Percentiles rank a stretch among this genome's conserved stretches.
phyloP scores from a whole-genome alignment of 2,888 invertebrate species.

The Buathra laborator region DNA sequence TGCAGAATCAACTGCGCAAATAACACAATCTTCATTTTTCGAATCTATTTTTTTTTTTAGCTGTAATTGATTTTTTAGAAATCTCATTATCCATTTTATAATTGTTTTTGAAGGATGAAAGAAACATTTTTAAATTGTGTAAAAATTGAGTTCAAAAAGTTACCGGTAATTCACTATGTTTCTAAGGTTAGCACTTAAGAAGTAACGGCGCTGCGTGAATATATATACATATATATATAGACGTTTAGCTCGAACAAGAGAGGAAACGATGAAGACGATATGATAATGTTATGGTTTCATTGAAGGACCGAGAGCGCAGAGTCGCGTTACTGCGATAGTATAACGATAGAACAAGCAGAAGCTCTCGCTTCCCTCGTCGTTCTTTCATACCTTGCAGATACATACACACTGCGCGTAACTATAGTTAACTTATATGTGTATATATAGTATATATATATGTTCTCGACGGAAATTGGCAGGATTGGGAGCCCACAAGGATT shows the following conservation, averaged over 20 bases:
- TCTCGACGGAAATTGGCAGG: conserved; percentile 66
- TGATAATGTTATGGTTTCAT: conserved; percentile 77
- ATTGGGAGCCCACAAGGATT: conserved; percentile 73
- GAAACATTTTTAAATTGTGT: too few species aligned
- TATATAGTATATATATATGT: neutral
- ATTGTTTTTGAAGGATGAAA: too few species aligned
- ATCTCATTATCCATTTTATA: too few species aligned
- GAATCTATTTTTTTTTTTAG: too few species aligned
- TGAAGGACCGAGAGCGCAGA: conserved; percentile 73
- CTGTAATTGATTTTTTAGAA: too few species aligned
- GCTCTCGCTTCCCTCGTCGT: conserved; percentile 70
- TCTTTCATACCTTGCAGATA: conserved; percentile 68
- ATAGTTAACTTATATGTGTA: conserved; percentile 1
- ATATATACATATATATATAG: too few species aligned
- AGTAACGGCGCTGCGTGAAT: too few species aligned
- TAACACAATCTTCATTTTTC: too few species aligned
- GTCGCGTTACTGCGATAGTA: conserved; percentile 73
- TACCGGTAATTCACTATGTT: too few species aligned
- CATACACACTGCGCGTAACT: neutral
- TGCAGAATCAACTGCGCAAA: too few species aligned
- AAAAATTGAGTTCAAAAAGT: too few species aligned
- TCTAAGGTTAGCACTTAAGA: too few species aligned
- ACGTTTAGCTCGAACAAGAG: neutral
- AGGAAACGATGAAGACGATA: conserved; percentile 70
- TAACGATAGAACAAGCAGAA: conserved; percentile 52